A percentile compares a stretch with the other conserved stretches of the same genome.
Evolutionary conservation across 2,888 invertebrate genomes (phyloP).

Genomic region (Artemia sinica): DNA sequence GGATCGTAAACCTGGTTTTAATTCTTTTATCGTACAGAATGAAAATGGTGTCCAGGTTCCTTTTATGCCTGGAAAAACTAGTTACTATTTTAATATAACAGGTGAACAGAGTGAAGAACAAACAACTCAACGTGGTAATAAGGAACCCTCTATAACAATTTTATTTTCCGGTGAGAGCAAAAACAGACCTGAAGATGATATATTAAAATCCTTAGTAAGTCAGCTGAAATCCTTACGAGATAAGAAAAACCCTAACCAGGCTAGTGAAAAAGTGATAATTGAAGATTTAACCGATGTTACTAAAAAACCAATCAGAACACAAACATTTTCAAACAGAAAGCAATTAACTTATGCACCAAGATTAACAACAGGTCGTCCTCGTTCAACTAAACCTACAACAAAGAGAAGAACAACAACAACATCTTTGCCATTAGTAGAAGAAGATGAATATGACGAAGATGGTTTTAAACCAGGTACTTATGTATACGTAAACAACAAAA

Average conservation of each 20-base stretch:
- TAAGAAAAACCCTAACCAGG: not conserved
- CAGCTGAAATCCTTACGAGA: not conserved
- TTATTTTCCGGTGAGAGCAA: not conserved
- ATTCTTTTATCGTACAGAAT: conserved; percentile 4
- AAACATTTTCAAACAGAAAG: not conserved
- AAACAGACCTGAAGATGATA: not conserved
- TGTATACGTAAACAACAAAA: conserved; percentile 8
- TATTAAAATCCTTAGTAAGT: not conserved
- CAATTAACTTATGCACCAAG: not conserved
- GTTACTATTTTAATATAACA: not conserved
- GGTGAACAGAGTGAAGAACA: not conserved
- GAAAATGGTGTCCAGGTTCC: not conserved
- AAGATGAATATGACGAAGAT: not conserved
- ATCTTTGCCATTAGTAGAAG: not conserved
- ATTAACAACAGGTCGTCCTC: not conserved
- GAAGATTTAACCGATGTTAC: not conserved
- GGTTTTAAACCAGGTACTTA: conserved; percentile 6
- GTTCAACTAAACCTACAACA: not conserved
- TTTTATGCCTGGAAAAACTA: not conserved
- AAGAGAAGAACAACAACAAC: not conserved
- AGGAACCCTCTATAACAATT: conserved; percentile 2
- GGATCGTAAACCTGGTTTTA: not conserved
- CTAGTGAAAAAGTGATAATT: not conserved
- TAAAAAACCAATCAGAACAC: not conserved
- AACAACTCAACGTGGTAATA: not conserved